Percentiles rank a stretch among this genome's conserved stretches.
These are phyloP conservation scores for Archips xylosteana DNA, from an alignment of 2,888 invertebrate species.

Conservation along the genomic window DNA sequence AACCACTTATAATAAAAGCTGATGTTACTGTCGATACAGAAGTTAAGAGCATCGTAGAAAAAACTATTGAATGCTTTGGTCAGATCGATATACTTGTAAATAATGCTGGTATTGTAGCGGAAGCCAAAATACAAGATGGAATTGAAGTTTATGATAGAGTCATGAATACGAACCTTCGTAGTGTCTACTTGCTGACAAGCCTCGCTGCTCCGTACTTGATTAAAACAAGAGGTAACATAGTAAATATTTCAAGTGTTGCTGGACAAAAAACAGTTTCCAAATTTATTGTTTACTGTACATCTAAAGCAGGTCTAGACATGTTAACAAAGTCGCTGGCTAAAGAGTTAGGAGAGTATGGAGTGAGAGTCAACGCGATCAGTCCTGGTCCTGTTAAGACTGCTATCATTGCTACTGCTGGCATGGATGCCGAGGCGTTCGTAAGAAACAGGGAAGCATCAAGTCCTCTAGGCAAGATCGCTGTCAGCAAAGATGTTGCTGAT, in stretches of 20 bases:
- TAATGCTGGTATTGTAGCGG: conserved; percentile 81
- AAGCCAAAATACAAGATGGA: conserved; percentile 35
- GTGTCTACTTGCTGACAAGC: conserved; percentile 89
- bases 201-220: conserved; percentile 91
- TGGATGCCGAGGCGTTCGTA: conserved; percentile 89
- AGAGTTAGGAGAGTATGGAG: conserved; percentile 88
- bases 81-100: conserved; percentile 89
- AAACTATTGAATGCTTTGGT: conserved; percentile 60
- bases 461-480: conserved; percentile 89
- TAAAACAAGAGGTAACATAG: conserved; percentile 89
- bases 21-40: conserved; percentile 67
- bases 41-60: conserved; percentile 59
- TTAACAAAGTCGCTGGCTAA: conserved; percentile 93
- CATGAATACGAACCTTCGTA: conserved; percentile 91
- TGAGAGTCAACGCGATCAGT: conserved; percentile 92
- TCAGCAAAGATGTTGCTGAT: conserved; percentile 90
- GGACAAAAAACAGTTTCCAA: conserved; percentile 92
- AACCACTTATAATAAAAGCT: conserved; percentile 63
- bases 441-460: conserved; percentile 87
- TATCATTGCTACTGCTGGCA: conserved; percentile 89
- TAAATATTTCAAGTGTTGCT: conserved; percentile 94
- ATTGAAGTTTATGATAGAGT: conserved; percentile 91
- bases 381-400: conserved; percentile 93
- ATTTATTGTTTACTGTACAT: conserved; percentile 92
- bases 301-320: conserved; percentile 94